phyloP scores from a whole-genome alignment of 2,113 vertebrate genomes.

The Hippocampus guttulatus region DNA sequence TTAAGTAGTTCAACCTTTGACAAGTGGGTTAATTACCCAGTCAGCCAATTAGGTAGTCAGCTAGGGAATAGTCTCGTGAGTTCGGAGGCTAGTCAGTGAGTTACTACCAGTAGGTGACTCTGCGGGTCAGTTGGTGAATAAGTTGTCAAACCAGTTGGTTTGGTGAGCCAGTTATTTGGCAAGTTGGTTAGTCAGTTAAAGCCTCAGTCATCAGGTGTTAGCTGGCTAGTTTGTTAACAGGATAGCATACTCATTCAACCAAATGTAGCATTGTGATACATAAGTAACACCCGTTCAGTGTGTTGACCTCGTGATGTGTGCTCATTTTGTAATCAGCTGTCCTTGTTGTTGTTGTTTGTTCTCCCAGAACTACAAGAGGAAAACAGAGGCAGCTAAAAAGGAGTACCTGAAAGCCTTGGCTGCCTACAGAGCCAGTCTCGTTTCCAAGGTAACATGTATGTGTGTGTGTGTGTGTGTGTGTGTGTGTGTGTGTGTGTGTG shows the following conservation, averaged over 20 bases:
- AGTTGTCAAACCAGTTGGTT: background rate
- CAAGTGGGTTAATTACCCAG: background rate
- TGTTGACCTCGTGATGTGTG: background rate
- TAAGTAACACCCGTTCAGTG: background rate
- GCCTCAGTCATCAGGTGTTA: background rate
- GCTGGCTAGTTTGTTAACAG: background rate
- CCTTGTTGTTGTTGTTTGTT: constrained; percentile 51
- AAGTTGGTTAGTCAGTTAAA: background rate
- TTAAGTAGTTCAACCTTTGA: background rate
- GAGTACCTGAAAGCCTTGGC: constrained; percentile 99
- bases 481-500: background rate
- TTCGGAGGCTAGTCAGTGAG: background rate
- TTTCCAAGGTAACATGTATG: constrained; percentile 92
- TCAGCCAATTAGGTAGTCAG: background rate
- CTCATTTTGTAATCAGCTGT: constrained; percentile 46
- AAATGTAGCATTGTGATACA: too few species aligned
- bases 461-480: background rate
- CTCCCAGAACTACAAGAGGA: constrained; percentile 96
- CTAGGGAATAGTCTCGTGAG: background rate
- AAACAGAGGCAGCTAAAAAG: constrained; percentile 99
- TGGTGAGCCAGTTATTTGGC: background rate
- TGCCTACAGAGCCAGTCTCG: constrained; percentile 95
- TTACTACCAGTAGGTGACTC: background rate
- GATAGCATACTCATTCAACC: too few species aligned
- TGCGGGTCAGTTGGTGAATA: too few species aligned